Evolutionary conservation across 1,140 invertebrate genomes (phyloP).

Genomic region (Agrypnia vestita): DNA sequence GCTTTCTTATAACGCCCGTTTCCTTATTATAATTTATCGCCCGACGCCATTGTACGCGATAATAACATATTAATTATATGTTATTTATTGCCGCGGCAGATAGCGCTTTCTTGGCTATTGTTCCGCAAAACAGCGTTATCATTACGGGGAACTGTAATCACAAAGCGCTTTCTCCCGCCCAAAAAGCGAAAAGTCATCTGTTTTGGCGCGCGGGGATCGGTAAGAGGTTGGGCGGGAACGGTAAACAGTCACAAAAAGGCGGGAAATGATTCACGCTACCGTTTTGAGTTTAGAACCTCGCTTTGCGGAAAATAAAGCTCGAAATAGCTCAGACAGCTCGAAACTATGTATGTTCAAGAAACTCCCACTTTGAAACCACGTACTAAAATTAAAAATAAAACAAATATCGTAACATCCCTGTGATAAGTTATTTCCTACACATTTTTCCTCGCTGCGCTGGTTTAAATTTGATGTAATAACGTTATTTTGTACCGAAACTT

Average conservation of each 20-base stretch:
- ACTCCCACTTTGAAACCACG: too few relatives aligned
- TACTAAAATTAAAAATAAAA: too few relatives aligned
- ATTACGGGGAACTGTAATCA: slow-evolving; percentile 38
- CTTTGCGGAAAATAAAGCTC: too few relatives aligned
- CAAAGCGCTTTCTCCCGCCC: slow-evolving; percentile 37
- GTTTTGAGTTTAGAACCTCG: neutral
- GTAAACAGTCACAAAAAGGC: neutral
- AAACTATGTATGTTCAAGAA: too few relatives aligned
- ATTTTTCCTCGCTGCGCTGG: too few relatives aligned
- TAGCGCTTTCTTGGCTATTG: slow-evolving; percentile 49
- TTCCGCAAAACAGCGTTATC: slow-evolving; percentile 40
- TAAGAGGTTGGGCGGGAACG: neutral
- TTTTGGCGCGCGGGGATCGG: slow-evolving; percentile 20
- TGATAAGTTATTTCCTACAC: too few relatives aligned
- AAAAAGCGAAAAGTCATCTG: slow-evolving; percentile 39
- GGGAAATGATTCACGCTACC: neutral
- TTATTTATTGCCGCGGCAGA: slow-evolving; percentile 43
- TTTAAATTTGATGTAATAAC: too few relatives aligned
- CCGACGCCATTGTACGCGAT: slow-evolving; percentile 41
- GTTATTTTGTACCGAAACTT: too few relatives aligned
- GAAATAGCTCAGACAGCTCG: too few relatives aligned
- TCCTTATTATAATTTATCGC: slow-evolving; percentile 35
- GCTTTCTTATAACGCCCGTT: too few relatives aligned
- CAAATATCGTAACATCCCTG: too few relatives aligned
- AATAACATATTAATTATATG: slow-evolving; percentile 53